Conservation (phyloP, 1,140 invertebrate genomes). For the Holotrichia oblita region DNA sequence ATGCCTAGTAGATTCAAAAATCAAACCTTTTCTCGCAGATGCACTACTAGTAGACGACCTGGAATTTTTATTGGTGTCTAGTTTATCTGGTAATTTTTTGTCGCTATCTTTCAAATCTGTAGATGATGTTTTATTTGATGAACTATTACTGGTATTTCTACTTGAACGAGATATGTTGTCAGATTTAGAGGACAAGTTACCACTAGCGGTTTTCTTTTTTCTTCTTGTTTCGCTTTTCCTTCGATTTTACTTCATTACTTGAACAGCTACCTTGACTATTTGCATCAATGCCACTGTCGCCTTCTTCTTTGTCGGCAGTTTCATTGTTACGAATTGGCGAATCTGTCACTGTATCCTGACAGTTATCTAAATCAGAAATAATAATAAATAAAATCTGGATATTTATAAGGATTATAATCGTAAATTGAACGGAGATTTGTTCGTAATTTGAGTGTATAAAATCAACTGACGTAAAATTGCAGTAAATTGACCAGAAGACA, state of each 20-base stretch:
- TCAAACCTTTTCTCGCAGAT: slow-evolving; percentile 62
- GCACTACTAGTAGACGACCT: slow-evolving; percentile 50
- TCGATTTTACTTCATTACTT: slow-evolving; percentile 75
- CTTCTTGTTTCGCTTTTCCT: slow-evolving; percentile 77
- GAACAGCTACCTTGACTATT: slow-evolving; percentile 87
- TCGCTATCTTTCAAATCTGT: slow-evolving; percentile 45
- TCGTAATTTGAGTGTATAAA: no score
- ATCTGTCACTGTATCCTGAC: slow-evolving; percentile 57
- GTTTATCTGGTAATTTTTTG: slow-evolving; percentile 45
- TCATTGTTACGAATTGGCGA: slow-evolving; percentile 56
- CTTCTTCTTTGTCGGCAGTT: slow-evolving; percentile 76
- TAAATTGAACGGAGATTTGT: no score
- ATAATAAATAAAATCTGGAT: neutral
- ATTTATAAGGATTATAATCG: no score
- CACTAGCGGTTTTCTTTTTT: slow-evolving; percentile 76
- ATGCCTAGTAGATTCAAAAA: slow-evolving; percentile 70
- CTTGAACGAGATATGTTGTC: slow-evolving; percentile 37
- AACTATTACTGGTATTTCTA: slow-evolving; percentile 29
- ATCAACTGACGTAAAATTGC: no score
- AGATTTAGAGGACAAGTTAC: slow-evolving; percentile 45
- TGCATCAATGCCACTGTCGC: slow-evolving; percentile 87
- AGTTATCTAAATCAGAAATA: slow-evolving; percentile 37
- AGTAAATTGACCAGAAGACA: no score
- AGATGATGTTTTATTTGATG: slow-evolving; percentile 40
- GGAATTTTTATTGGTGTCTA: slow-evolving; percentile 44